Conservation (phyloP, 2,113 vertebrate genomes). For the Psephotus haematonotus region DNA sequence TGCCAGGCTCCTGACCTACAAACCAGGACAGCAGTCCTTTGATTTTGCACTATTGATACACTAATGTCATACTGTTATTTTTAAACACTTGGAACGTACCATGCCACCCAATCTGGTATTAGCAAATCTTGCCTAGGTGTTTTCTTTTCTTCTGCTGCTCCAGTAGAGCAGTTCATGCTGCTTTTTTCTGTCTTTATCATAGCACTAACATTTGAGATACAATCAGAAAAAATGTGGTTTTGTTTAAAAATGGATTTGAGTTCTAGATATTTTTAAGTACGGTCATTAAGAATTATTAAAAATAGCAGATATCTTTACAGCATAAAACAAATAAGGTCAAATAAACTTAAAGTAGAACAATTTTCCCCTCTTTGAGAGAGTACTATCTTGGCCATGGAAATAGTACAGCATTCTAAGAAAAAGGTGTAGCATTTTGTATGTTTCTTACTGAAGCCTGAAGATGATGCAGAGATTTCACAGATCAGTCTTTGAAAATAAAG, state of each 20-base stretch:
- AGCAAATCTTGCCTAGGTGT: neutral
- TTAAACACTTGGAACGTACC: neutral
- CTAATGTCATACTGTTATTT: conserved; percentile 51
- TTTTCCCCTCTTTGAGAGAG: neutral
- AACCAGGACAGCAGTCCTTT: conserved; percentile 4
- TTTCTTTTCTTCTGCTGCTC: neutral
- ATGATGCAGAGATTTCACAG: neutral
- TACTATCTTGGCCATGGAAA: neutral
- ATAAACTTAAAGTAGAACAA: neutral
- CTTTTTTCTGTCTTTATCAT: neutral
- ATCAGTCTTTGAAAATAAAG: neutral
- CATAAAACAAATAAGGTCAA: neutral
- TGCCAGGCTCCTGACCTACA: conserved; percentile 24
- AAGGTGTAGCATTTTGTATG: neutral
- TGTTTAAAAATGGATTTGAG: neutral
- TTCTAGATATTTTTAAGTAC: neutral
- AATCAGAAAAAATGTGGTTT: neutral
- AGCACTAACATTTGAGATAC: neutral
- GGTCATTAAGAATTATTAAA: neutral
- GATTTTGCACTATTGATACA: conserved; percentile 32
- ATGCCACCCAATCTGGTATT: neutral
- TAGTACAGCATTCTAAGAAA: neutral
- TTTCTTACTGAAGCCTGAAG: neutral
- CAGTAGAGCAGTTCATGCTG: neutral
- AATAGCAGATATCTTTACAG: neutral